Evolutionary conservation across 2,888 invertebrate species (phyloP).

Genomic region (Eumerus sabulonum): DNA sequence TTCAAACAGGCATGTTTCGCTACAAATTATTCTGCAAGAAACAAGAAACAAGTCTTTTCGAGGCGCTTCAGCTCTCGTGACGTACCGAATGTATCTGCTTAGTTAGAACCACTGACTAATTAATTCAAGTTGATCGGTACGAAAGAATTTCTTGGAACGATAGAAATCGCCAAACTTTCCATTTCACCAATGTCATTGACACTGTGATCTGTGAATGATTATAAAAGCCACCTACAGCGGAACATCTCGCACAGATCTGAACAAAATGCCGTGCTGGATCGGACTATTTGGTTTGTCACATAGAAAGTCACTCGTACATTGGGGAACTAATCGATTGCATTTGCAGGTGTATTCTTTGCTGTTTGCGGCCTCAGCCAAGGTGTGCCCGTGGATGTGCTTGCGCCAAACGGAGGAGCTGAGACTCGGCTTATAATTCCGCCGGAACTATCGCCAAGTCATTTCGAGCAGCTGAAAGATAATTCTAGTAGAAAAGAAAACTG

Average conservation of each 20-base stretch:
- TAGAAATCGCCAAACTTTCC: slow-evolving; percentile 45
- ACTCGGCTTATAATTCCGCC: slow-evolving; percentile 55
- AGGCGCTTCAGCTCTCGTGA: too few relatives aligned
- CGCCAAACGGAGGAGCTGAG: slow-evolving; percentile 6
- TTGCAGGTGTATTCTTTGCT: slow-evolving; percentile 14
- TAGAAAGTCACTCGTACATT: neutral
- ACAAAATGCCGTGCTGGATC: slow-evolving; percentile 54
- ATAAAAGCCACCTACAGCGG: slow-evolving; percentile 45
- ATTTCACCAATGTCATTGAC: slow-evolving; percentile 17
- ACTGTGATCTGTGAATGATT: slow-evolving; percentile 1
- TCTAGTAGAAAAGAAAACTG: slow-evolving; percentile 20
- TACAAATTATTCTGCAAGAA: too few relatives aligned
- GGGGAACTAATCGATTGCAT: neutral
- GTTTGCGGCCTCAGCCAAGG: neutral
- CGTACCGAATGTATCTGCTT: too few relatives aligned
- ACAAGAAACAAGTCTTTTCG: too few relatives aligned
- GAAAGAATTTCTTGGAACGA: slow-evolving; percentile 8
- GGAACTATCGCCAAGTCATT: slow-evolving; percentile 43
- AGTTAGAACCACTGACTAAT: slow-evolving; percentile 10
- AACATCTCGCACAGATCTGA: slow-evolving; percentile 24
- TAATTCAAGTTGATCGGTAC: slow-evolving; percentile 40
- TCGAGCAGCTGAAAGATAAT: slow-evolving; percentile 40
- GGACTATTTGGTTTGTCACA: slow-evolving; percentile 25
- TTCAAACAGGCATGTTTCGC: too few relatives aligned
- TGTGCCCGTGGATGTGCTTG: slow-evolving; percentile 14